phyloP scores from a whole-genome alignment of 2,888 invertebrate species.

The Oegoconia quadripuncta region DNA sequence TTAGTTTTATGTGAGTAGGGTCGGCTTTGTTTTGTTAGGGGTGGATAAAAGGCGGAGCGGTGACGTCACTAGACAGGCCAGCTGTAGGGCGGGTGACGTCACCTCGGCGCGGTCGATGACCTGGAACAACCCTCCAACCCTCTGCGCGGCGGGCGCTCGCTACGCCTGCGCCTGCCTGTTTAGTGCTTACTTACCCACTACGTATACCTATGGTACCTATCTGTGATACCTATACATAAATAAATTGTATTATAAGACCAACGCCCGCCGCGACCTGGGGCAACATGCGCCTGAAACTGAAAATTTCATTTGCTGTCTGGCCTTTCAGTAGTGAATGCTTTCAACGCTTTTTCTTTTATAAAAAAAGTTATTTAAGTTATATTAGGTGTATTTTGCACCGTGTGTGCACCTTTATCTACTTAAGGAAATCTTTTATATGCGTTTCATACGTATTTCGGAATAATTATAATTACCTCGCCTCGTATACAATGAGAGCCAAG shows the following conservation, averaged over 20 bases:
- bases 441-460: too few relatives aligned
- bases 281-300: constrained; percentile 49
- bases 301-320: constrained; percentile 14
- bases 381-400: too few relatives aligned
- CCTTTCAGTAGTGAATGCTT: constrained; percentile 8
- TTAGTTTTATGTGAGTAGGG: constrained; percentile 48
- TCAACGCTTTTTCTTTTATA: constrained; percentile 1
- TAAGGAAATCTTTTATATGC: too few relatives aligned
- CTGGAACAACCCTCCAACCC: constrained; percentile 56
- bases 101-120: constrained; percentile 64
- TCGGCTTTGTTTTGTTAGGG: constrained; percentile 50
- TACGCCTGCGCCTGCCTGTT: constrained; percentile 44
- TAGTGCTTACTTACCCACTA: too few relatives aligned
- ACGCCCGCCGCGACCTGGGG: constrained; percentile 59
- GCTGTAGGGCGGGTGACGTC: constrained; percentile 77
- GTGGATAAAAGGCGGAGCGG: constrained; percentile 40
- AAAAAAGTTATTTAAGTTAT: too few relatives aligned
- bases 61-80: constrained; percentile 73
- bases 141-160: constrained; percentile 29
- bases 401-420: too few relatives aligned
- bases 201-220: too few relatives aligned
- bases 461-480: too few relatives aligned
- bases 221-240: constrained; percentile 58
- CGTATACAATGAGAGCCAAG: too few relatives aligned
- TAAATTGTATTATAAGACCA: constrained; percentile 55